Evolutionary conservation across 2,797 vertebrate species (phyloP).

Genomic region (Cyclopterus lumpus): DNA sequence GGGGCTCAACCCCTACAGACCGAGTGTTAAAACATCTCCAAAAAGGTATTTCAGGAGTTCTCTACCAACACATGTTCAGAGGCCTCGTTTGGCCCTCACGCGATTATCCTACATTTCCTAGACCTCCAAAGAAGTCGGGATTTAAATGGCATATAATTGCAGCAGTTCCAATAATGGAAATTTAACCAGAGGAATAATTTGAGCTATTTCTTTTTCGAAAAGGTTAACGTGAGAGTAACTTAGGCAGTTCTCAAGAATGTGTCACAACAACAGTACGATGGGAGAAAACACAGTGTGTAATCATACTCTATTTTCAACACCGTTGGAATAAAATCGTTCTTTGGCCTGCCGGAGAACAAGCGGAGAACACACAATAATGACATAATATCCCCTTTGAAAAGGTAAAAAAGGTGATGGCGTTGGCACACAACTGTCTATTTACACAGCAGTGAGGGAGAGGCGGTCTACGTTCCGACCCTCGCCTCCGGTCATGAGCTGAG

Average conservation of each 20-base stretch:
- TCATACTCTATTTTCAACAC: neutral
- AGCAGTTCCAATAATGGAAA: constrained; percentile 9
- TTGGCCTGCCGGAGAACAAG: neutral
- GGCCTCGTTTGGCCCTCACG: neutral
- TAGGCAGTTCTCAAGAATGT: constrained; percentile 12
- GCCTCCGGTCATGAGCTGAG: neutral
- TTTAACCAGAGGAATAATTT: constrained; percentile 27
- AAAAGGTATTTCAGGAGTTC: constrained; percentile 51
- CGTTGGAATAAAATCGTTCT: neutral
- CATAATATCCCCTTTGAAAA: neutral
- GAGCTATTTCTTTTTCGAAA: too few species aligned
- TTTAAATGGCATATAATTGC: constrained; percentile 26
- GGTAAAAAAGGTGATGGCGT: neutral
- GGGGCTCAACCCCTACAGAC: constrained; percentile 35
- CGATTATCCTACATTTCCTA: neutral
- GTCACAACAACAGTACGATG: constrained; percentile 6
- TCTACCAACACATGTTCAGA: constrained; percentile 8
- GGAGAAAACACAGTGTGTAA: constrained; percentile 13
- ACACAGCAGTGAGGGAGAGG: neutral
- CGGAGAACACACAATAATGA: neutral
- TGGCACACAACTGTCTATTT: neutral
- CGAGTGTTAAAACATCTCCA: constrained; percentile 40
- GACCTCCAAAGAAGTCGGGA: neutral
- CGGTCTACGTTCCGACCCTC: neutral
- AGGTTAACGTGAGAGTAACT: constrained; percentile 31